Base-by-base conservation (phyloP, 2,113 vertebrate species). In the Megalops atlanticus region DNA sequence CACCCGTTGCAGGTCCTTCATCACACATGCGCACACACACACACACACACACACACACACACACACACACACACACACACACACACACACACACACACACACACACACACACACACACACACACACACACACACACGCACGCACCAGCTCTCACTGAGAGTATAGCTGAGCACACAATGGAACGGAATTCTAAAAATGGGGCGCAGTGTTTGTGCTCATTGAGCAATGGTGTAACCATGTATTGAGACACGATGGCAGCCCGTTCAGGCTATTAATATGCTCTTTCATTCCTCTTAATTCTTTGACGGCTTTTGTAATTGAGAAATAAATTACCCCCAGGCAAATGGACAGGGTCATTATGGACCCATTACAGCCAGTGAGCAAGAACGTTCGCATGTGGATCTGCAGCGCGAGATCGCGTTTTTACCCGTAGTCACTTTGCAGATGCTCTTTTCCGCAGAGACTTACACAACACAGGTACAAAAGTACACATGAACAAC, bases 121-220 rank as follows among this genome's bases (percentile, higher is more conserved):
- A 36, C 82, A 33, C 73, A 80, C 24, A 81, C 47, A 80, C 77
- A 77, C 77, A 64, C 82, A 71, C 18, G 18, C 83, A 49, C 47
- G n/a, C n/a, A n/a, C n/a, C n/a, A n/a, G n/a, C n/a, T n/a, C n/a
- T n/a, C n/a, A n/a, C n/a, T n/a, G n/a, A n/a, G n/a, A 79, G 43
- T 45, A 6, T 45, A 45, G 6, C 1, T 14, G 14, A 16, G 49
- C 3, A 52, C 49, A 52, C 49, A 52, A 18, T 52, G 16, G 10
- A 52, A 52, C 18, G 49, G 49, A 18, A 52, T 18, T 52, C 14
- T 52, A 52, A 52, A 14, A 16, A 18, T 11, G 16, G 3, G 49
- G 11, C n/a, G n/a, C n/a, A n/a, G n/a, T n/a, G n/a, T n/a, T n/a
- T n/a, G n/a, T n/a, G n/a, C n/a, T n/a, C n/a, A n/a, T n/a, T n/a